Base-by-base conservation (phyloP, 2,113 vertebrate genomes). In the Scomber colias region DNA sequence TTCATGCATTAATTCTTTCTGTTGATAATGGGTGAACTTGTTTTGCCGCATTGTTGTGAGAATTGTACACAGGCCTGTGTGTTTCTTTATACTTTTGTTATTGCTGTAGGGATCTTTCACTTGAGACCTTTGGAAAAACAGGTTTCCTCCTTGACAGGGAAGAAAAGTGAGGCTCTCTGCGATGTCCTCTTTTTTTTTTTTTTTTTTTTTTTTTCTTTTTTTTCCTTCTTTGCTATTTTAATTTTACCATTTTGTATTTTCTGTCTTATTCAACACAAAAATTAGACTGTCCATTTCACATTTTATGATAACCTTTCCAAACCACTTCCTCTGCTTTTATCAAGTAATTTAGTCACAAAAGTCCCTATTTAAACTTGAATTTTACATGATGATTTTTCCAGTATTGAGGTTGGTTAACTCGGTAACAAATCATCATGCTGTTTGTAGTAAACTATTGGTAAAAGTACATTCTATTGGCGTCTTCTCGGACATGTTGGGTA, bases 1-100 rank as follows among this genome's bases (percentile, higher is more conserved):
- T 61, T 64, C 19, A 45, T 50, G 35, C 65, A 74, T 71, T 31
- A 10, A 66, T 68, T 61, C 3, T 59, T 77, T 65, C 27, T 51
- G n/a, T 48, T 83, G 75, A 51, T 53, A 61, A 75, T 71, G 45
- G 71, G 1, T 31, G 6, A 64, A 93, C 90, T 89, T 71, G 92
- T 87, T 93, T 72, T 50, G 19, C 90, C 65, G 84, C 92, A 92
- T 93, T 86, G 82, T 78, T 86, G 1, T 31, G 55, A 63, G 31
- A 14, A 19, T 65, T 89, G 51, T 75, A 55, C 48, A 13, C 3
- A 11, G 54, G 15, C 65, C 50, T 24, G 48, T 81, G 31, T 64
- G 72, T 68, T 56, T 75, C 12, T 53, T 44, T 35, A n/a, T 54
- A 1, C 16, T 14, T 27, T 27, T 50, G 31, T 70, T 48, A 21